Percentiles rank a stretch among this genome's conserved stretches.
These are phyloP conservation scores for Malurus cyaneus DNA, from an alignment of 2,113 vertebrate genomes.

Conservation along the genomic window DNA sequence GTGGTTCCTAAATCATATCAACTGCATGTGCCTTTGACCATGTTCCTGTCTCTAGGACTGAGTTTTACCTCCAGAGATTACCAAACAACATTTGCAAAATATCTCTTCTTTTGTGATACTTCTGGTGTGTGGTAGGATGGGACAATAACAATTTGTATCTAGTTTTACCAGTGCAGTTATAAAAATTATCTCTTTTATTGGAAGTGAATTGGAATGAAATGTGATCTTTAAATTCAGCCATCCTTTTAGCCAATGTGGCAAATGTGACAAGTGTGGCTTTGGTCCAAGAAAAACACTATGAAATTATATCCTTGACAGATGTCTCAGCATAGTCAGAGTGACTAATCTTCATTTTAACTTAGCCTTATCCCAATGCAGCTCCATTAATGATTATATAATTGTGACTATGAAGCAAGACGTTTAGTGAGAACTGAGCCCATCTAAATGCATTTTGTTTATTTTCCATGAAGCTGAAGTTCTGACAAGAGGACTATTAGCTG, in stretches of 20 bases:
- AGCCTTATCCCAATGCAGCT: neutral
- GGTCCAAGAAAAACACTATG: neutral
- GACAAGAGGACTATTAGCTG: neutral
- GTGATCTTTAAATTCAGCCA: neutral
- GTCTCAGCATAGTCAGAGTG: neutral
- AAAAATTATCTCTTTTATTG: neutral
- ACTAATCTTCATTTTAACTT: conserved; percentile 2
- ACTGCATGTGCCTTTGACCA: neutral
- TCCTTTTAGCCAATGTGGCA: neutral
- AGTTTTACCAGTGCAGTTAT: neutral
- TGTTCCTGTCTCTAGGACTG: neutral
- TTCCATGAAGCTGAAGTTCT: neutral
- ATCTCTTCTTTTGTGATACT: neutral
- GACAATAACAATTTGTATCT: neutral
- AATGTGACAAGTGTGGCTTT: neutral
- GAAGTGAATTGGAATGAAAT: neutral
- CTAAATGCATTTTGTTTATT: neutral
- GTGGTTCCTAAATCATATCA: neutral
- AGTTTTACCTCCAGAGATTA: neutral
- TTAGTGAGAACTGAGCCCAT: neutral
- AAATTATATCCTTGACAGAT: conserved; percentile 11
- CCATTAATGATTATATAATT: neutral
- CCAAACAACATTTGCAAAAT: neutral
- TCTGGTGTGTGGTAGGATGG: neutral
- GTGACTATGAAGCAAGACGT: neutral